Percentiles rank a stretch among this genome's conserved stretches.
These are phyloP conservation scores for Drosophila kepulauana DNA, from an alignment of 1,140 invertebrate genomes.

Conservation along the genomic window DNA sequence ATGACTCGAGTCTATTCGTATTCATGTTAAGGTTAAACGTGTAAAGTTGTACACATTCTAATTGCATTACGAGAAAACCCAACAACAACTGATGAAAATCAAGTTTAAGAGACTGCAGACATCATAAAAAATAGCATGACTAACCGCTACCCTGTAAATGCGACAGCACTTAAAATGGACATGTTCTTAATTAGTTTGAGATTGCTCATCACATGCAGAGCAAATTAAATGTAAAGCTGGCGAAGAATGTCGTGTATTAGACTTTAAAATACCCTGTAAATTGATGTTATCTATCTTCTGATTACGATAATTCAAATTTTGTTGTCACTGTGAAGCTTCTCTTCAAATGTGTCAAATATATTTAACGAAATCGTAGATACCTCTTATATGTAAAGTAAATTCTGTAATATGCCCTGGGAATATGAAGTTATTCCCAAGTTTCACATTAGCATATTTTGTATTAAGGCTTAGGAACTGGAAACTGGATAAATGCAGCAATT, in stretches of 20 bases:
- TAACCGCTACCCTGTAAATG: background rate
- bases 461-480: too few relatives aligned
- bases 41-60: slow-evolving; percentile 62
- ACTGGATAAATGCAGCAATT: too few relatives aligned
- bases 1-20: slow-evolving; percentile 52
- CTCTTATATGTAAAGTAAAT: too few relatives aligned
- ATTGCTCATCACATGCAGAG: background rate
- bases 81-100: slow-evolving; percentile 39
- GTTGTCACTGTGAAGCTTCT: too few relatives aligned
- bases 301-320: too few relatives aligned
- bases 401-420: too few relatives aligned
- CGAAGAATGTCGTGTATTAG: too few relatives aligned
- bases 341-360: too few relatives aligned
- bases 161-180: background rate
- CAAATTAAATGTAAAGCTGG: too few relatives aligned
- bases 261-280: background rate
- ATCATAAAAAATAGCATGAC: background rate
- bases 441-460: too few relatives aligned
- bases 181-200: background rate
- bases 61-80: slow-evolving; percentile 39
- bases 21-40: slow-evolving; percentile 78
- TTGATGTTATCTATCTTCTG: background rate
- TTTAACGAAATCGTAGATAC: too few relatives aligned
- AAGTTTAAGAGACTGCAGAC: background rate
- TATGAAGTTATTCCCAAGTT: too few relatives aligned